Evolutionary conservation across 2,797 vertebrate genomes (phyloP), one percentile per base, ranked within the genome.

Genomic region (Danio kyathit): DNA sequence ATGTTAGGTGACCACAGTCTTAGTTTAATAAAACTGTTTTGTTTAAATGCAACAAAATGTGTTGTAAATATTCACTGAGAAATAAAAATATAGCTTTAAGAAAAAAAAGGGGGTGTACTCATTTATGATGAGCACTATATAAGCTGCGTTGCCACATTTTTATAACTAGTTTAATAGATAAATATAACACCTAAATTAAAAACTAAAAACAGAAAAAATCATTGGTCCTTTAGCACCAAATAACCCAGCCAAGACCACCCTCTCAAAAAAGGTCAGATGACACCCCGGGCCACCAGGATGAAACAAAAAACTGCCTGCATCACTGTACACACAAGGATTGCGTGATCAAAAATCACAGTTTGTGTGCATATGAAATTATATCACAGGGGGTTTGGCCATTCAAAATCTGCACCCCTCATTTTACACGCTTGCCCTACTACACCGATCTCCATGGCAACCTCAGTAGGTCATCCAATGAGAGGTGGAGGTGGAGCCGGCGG

Each of bases 381-480:
- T 52, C 57, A 67, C 74, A 41, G 43, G 63, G 60, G 82, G 78
- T 60, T 65, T 84, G 82, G 82, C 84, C 83, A 89, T 91, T 90
- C 82, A 89, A 79, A 89, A 88, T 83, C 83, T 87, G 82, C 85
- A 91, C 89, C 90, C 90, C 90, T 89, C 86, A 92, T 90, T 92
- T 88, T 80, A 85, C 89, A 90, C 81, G 88, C 90, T 90, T 93
- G 91, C 89, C 90, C 91, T 88, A 89, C 89, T 79, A 89, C 89
- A 85, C 85, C 78, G 57, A 91, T 95, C 92, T 88, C 93, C 93
- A 94, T 94, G 88, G 94, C 90, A 94, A 95, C 94, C 89, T 86
- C 90, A 94, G 89, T 94, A 94, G 94, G 94, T 95, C 93, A 95
- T 86, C 93, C 94, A 95, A 94, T 95, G 85, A 91, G 90, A 92